Evolutionary conservation across 2,888 invertebrate species (phyloP).

Genomic region (Thera obeliscata): DNA sequence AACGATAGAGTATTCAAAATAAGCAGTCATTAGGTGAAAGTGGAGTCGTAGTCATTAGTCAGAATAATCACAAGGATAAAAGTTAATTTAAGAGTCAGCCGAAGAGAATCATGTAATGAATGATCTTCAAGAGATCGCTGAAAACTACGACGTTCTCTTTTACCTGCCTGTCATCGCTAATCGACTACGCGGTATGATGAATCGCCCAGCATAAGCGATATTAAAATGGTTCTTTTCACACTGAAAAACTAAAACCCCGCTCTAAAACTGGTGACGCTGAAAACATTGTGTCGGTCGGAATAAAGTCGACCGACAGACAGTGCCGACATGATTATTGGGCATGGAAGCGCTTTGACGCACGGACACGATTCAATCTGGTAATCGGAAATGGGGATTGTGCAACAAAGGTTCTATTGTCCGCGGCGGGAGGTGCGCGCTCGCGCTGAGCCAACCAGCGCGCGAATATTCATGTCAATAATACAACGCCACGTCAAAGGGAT

Average conservation of each 20-base stretch:
- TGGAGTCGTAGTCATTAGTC: not conserved
- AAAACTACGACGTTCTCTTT: no score
- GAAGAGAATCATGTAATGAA: not conserved
- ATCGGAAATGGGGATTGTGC: slow-evolving; percentile 83
- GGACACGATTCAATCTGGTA: slow-evolving; percentile 81
- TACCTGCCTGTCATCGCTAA: no score
- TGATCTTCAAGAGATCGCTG: not conserved
- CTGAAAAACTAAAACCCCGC: slow-evolving; percentile 4
- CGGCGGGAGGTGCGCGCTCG: slow-evolving; percentile 45
- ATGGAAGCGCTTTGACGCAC: slow-evolving; percentile 71
- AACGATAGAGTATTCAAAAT: no score
- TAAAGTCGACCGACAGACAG: slow-evolving; percentile 24
- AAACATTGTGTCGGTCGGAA: slow-evolving; percentile 29
- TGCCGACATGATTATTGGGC: slow-evolving; percentile 63
- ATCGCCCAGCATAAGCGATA: not conserved
- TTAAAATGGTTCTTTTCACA: not conserved
- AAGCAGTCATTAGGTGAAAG: not conserved
- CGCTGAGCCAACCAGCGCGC: slow-evolving; percentile 47
- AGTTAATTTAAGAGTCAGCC: not conserved
- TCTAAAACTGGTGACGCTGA: slow-evolving; percentile 14
- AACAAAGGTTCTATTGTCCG: slow-evolving; percentile 79
- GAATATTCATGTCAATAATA: slow-evolving; percentile 64
- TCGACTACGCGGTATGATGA: no score
- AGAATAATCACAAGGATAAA: not conserved
- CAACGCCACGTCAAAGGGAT: slow-evolving; percentile 30